phyloP scores from a whole-genome alignment of 1,140 invertebrate genomes.

The Eubasilissa regina region DNA sequence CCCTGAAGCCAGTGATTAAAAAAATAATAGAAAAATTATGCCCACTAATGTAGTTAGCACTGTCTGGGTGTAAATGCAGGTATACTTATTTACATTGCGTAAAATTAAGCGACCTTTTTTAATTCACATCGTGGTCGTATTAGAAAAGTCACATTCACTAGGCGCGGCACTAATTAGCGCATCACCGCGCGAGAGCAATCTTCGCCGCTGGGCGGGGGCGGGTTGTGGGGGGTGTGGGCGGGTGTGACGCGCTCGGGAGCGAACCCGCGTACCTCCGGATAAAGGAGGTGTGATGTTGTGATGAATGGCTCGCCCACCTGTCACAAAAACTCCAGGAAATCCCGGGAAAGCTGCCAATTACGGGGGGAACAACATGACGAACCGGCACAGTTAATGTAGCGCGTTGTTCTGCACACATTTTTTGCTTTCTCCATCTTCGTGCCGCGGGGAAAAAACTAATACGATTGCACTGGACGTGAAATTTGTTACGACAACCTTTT shows the following conservation, averaged over 20 bases:
- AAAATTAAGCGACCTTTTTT: no score
- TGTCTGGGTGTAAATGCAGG: no score
- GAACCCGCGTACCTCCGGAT: slow-evolving; percentile 3
- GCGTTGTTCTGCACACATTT: not conserved
- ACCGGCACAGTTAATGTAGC: not conserved
- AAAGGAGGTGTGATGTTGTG: slow-evolving; percentile 38
- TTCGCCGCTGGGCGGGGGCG: not conserved
- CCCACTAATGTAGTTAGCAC: no score
- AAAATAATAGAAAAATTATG: no score
- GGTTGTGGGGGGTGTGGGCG: not conserved
- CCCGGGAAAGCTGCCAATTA: slow-evolving; percentile 24
- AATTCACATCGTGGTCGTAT: no score
- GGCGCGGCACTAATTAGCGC: slow-evolving; percentile 18
- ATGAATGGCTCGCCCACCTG: slow-evolving; percentile 43
- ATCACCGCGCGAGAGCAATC: not conserved
- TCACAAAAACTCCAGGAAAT: slow-evolving; percentile 25
- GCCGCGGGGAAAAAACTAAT: no score
- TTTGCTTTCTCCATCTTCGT: no score
- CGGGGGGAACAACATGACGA: not conserved
- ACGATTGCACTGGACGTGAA: no score
- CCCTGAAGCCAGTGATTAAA: no score
- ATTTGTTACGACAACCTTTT: no score
- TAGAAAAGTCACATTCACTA: not conserved
- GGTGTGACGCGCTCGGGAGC: not conserved
- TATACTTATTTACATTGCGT: no score